Evolutionary conservation across 2,113 vertebrate genomes (phyloP), one percentile per base, ranked within the genome.

Genomic region (Scytalopus superciliaris): DNA sequence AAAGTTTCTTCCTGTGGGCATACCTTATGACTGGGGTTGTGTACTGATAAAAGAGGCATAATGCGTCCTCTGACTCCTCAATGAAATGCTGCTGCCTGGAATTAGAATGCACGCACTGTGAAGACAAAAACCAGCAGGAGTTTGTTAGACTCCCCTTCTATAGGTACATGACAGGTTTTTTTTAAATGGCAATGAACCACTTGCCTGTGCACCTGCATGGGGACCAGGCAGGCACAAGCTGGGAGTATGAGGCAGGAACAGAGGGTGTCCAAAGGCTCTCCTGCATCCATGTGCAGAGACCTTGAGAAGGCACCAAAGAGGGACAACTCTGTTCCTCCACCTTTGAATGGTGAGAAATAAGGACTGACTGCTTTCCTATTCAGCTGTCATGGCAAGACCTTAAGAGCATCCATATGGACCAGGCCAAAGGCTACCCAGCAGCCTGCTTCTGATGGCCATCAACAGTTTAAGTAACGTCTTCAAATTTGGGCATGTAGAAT

Each of bases 21-120:
- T 70, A 87, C 69, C 39, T 89, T 86, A 94, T 84, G 89, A n/a
- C 93, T 91, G 73, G 86, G 93, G 94, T 40, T 96, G 94, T 72
- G 69, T 92, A 44, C 80, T 49, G 80, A 91, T 89, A 56, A 89
- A 95, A 97, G 62, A 57, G 60, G 24, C 56, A 52, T 89, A 84
- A 92, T 67, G 28, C 1, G 2, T 84, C 80, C 73, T 90, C 73
- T 94, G 86, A 81, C 77, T 96, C 73, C 0, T 1, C 64, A 60
- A 60, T 2, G 1, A 90, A 93, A 55, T 31, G 25, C n/a, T 89
- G 75, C 80, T 89, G 72, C 49, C 60, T 75, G 73, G 73, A 89
- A 84, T 94, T 67, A 81, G 56, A 76, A 81, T 84, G 73, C 30
- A 86, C n/a, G 5, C 27, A 52, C 18, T 39, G 50, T 8, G 17